These are phyloP conservation scores for Cryptoblepharus egeriae DNA, from an alignment of 2,797 vertebrate genomes.

Conservation along the genomic window DNA sequence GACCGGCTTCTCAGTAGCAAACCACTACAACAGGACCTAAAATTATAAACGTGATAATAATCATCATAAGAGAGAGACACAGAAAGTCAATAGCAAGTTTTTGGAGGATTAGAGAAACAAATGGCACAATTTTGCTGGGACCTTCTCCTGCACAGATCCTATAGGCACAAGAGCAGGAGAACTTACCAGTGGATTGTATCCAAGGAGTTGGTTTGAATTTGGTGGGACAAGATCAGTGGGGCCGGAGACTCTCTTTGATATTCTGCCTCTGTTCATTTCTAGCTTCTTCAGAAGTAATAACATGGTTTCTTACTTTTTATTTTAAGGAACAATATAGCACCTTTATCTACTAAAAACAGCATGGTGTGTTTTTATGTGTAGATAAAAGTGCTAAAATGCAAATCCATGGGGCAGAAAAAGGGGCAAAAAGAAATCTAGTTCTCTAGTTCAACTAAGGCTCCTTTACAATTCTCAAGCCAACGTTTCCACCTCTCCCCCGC, in stretches of 20 bases:
- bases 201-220: conserved; percentile 37
- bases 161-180: background rate
- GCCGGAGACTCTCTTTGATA: background rate
- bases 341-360: conserved; percentile 62
- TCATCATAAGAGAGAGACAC: conserved; percentile 73
- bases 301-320: conserved; percentile 1
- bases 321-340: conserved; percentile 63
- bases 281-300: conserved; percentile 40
- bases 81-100: conserved; percentile 77
- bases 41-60: conserved; percentile 72
- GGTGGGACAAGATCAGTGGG: conserved; percentile 55
- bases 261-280: conserved; percentile 22
- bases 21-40: conserved; percentile 84
- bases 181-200: background rate
- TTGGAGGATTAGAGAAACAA: conserved; percentile 69
- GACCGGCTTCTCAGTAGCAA: conserved; percentile 82
- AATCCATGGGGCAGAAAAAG: conserved; percentile 49
- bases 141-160: background rate
- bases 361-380: conserved; percentile 62
- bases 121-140: conserved; percentile 64
- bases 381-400: conserved; percentile 52
- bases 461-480: conserved; percentile 44
- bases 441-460: conserved; percentile 41
- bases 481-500: conserved; percentile 24
- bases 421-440: conserved; percentile 52